A percentile compares a stretch with the other conserved stretches of the same genome.
Evolutionary conservation across 2,113 vertebrate genomes (phyloP).

Genomic region (Bubalus kerabau): DNA sequence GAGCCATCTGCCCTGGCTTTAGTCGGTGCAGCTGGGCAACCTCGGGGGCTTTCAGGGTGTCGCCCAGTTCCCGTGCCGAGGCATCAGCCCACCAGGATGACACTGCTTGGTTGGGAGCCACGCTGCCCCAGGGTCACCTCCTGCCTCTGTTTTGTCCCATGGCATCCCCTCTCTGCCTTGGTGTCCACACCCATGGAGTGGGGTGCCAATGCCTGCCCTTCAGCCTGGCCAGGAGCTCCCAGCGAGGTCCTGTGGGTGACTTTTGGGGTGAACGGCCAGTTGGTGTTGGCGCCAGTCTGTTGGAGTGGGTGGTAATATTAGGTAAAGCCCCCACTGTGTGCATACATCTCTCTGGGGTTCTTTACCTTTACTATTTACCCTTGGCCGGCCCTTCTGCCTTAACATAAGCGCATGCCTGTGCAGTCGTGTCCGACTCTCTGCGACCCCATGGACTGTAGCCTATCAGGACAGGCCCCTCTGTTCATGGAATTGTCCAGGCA

Average conservation of each 20-base stretch:
- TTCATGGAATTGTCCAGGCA: background rate
- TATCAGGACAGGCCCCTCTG: background rate
- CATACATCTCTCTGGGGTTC: background rate
- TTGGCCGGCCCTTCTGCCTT: background rate
- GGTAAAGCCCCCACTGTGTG: background rate
- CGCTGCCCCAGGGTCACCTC: accelerated
- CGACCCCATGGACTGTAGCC: background rate
- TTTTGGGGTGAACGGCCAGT: background rate
- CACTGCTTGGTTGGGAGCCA: accelerated
- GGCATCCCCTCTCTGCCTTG: background rate
- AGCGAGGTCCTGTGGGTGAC: accelerated
- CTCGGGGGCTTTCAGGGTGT: background rate
- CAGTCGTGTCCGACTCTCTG: background rate
- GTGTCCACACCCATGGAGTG: too few species aligned
- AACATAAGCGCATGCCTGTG: accelerated
- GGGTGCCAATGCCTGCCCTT: background rate
- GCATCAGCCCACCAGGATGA: background rate
- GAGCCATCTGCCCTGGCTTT: conserved; percentile 2
- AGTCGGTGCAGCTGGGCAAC: background rate
- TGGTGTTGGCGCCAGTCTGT: accelerated
- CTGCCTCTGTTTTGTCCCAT: background rate
- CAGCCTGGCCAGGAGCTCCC: background rate
- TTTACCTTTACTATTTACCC: accelerated
- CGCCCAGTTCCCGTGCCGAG: background rate
- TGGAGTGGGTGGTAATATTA: too few species aligned